Base-by-base conservation (phyloP, 2,797 vertebrate species). In the Poeciliopsis gracilis region DNA sequence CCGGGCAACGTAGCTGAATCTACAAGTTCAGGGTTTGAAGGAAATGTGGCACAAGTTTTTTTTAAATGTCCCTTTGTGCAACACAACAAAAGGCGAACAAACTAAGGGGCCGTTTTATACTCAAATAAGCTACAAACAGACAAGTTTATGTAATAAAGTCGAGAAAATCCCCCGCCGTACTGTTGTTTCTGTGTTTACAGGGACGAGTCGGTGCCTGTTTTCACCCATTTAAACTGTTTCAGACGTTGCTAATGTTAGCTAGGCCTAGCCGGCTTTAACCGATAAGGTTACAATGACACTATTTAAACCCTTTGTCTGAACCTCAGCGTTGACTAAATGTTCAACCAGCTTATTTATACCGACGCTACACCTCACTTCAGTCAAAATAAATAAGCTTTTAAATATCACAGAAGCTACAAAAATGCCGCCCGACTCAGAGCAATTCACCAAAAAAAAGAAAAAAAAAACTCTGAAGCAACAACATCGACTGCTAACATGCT, bases 401-500 rank as follows among this genome's bases (percentile, higher is more conserved):
- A 11, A 73, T 67, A 0, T 1, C 0, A 18, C 1, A 6, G 75
- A 77, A 73, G 28, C 36, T 2, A 72, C 38, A 82, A 84, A 78
- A 46, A 76, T 1, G 3, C 55, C 4, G 28, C 20, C 16, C 38
- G 73, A 70, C 30, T 61, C 72, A 11, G 38, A 10, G 51, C 78
- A 28, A 61, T 43, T 25, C 12, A 63, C 55, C 13, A 63, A 63
- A 33, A 57, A 80, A 10, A 38, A 38, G 0, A 36, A 33, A 33
- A 2, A 36, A 36, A 41, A 80, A 36, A 25, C 51, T 63, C 57
- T 18, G 72, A 76, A 33, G 82, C 45, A 75, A 28, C 47, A 90
- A 90, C 55, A 86, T 70, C 7, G 69, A 77, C 11, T 51, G 59
- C 59, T 92, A 91, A 87, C 88, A 79, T 84, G 90, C 85, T 92